Conservation (phyloP, 2,888 invertebrate species). For the Phrixothrix hirtus region DNA sequence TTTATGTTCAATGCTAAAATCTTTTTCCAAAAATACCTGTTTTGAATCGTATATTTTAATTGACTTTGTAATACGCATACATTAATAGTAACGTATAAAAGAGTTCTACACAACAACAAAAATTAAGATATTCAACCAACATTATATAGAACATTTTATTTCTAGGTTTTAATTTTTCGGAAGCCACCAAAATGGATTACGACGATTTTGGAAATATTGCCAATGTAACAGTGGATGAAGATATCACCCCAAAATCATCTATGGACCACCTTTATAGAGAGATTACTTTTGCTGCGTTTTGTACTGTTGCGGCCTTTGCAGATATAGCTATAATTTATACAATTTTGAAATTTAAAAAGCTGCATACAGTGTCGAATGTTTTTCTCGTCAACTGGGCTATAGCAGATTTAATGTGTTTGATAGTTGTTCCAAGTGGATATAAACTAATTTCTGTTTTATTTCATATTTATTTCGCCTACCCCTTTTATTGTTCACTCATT, state of each 20-base stretch:
- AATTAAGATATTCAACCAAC: too few species aligned
- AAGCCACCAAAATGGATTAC: constrained; percentile 10
- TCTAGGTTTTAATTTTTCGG: neutral
- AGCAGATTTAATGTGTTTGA: constrained; percentile 8
- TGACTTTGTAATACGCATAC: too few species aligned
- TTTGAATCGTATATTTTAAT: too few species aligned
- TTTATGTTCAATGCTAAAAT: too few species aligned
- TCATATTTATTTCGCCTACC: neutral
- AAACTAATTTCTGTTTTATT: constrained; percentile 5
- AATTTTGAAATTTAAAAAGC: constrained; percentile 1
- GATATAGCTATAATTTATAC: constrained; percentile 2
- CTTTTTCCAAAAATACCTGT: too few species aligned
- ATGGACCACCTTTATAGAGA: neutral
- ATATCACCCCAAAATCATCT: neutral
- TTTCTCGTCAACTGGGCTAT: constrained; percentile 15
- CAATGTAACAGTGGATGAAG: neutral
- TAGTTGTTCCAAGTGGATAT: constrained; percentile 13
- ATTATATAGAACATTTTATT: too few species aligned
- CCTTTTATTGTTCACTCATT: constrained; percentile 4
- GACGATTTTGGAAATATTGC: constrained; percentile 8
- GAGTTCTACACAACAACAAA: too few species aligned
- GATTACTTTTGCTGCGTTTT: neutral
- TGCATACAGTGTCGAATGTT: neutral
- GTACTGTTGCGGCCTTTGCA: constrained; percentile 2
- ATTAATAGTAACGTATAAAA: too few species aligned